A percentile compares a stretch with the other conserved stretches of the same genome.
phyloP scores from a whole-genome alignment of 2,888 invertebrate species.

The Phrixothrix hirtus region DNA sequence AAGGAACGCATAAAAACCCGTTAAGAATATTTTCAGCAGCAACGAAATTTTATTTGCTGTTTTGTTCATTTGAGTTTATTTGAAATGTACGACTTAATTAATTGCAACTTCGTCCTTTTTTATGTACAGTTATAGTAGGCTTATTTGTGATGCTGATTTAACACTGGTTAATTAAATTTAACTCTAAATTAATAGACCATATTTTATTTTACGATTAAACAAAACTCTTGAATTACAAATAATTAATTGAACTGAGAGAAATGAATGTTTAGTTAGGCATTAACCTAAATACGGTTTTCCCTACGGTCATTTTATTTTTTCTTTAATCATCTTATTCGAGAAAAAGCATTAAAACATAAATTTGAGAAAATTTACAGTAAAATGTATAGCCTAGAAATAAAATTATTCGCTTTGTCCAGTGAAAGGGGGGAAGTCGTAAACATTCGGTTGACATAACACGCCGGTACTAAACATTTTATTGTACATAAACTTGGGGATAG shows the following conservation, averaged over 20 bases:
- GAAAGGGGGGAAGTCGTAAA: constrained; percentile 35
- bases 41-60: constrained; percentile 35
- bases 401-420: constrained; percentile 31
- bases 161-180: background rate
- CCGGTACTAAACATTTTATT: constrained; percentile 49
- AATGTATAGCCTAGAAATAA: constrained; percentile 16
- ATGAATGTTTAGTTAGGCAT: background rate
- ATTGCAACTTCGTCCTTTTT: constrained; percentile 21
- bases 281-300: background rate
- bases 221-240: background rate
- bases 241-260: background rate
- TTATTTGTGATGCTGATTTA: constrained; percentile 1
- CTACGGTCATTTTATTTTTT: background rate
- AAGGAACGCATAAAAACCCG: constrained; percentile 38
- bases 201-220: background rate
- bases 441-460: constrained; percentile 40
- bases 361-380: constrained; percentile 20
- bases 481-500: constrained; percentile 44
- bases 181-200: background rate
- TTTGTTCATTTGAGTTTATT: constrained; percentile 35
- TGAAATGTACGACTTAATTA: constrained; percentile 34
- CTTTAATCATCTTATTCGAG: background rate
- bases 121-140: constrained; percentile 10
- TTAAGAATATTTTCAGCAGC: constrained; percentile 29
- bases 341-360: constrained; percentile 19